Base-by-base conservation (phyloP, 2,888 invertebrate genomes). In the Acronicta psi region DNA sequence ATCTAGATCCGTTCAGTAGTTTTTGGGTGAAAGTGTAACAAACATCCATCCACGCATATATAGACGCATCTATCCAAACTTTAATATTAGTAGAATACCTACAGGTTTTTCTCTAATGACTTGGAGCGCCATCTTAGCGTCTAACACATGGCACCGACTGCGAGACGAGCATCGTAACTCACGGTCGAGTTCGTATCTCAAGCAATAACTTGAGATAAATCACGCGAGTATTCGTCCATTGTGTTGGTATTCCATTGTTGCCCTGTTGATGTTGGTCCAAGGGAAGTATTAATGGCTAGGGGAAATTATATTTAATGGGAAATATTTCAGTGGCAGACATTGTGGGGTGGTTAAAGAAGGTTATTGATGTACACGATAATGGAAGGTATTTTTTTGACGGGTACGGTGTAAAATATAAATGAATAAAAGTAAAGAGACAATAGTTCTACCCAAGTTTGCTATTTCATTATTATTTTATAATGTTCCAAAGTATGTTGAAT, bases 161-260 rank as follows among this genome's bases (percentile, higher is more conserved):
- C 69, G 75, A 74, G 78, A 83, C 77, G 80, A 77, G 85, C 80
- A 75, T 75, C 83, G 75, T 85, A 83, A 85, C 77, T 86, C 82
- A 86, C 60, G 62, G 69, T 59, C 58, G 65, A 57, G 73, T 63
- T 61, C 69, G 62, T 58, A 77, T 74, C 74, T 68, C 67, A 56
- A 58, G 73, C 73, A 77, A 81, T 81, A 81, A 76, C 76, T 75
- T 52, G 17, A 64, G 66, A 78, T 75, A 73, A 76, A 76, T 75
- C 80, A 72, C 67, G 53, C 63, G 63, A 63, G 59, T 52, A 62
- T 62, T 53, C 42, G 46, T 56, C 70, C 61, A 67, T 80, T 75
- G 77, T 79, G 68, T 23, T 42, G 40, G 58, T 40, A 49, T 46
- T 44, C 77, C 55, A 74, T 76, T 72, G 77, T 77, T 69, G 67